Conservation (phyloP, 2,888 invertebrate species). For the Quadroppia sp. region DNA sequence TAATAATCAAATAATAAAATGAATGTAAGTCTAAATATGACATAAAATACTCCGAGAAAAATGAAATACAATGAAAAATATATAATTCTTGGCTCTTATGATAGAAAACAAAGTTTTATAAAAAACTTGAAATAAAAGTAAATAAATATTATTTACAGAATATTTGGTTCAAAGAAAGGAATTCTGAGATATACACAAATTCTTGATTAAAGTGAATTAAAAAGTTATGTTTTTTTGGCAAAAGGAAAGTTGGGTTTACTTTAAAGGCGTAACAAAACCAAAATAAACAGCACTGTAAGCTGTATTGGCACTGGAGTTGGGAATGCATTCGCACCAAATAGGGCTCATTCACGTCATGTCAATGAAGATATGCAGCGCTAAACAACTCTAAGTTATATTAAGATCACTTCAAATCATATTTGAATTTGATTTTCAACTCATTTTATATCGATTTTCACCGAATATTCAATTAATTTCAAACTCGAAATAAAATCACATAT, state of each 20-base stretch:
- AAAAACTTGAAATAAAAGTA: too few species aligned
- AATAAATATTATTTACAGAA: too few species aligned
- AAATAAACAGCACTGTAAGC: constrained; percentile 10
- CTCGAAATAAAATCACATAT: too few species aligned
- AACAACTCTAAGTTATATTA: constrained; percentile 11
- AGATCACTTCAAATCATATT: neutral
- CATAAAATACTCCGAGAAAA: too few species aligned
- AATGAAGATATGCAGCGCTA: neutral
- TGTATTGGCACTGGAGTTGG: constrained; percentile 1
- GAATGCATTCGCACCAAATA: constrained; percentile 28
- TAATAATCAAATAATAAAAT: too few species aligned
- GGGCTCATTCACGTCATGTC: constrained; percentile 16
- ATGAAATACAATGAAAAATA: too few species aligned
- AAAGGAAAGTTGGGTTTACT: neutral
- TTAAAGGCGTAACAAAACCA: constrained; percentile 29
- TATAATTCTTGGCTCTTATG: too few species aligned
- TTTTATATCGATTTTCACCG: neutral
- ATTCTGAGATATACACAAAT: neutral
- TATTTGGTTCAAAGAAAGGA: neutral
- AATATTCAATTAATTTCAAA: neutral
- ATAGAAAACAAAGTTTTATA: too few species aligned
- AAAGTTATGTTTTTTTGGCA: constrained; percentile 10
- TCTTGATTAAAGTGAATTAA: neutral
- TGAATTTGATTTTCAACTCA: neutral
- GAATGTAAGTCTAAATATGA: too few species aligned